These are phyloP conservation scores for Pogonocherus hispidulus DNA, from an alignment of 2,888 invertebrate species.

Conservation along the genomic window DNA sequence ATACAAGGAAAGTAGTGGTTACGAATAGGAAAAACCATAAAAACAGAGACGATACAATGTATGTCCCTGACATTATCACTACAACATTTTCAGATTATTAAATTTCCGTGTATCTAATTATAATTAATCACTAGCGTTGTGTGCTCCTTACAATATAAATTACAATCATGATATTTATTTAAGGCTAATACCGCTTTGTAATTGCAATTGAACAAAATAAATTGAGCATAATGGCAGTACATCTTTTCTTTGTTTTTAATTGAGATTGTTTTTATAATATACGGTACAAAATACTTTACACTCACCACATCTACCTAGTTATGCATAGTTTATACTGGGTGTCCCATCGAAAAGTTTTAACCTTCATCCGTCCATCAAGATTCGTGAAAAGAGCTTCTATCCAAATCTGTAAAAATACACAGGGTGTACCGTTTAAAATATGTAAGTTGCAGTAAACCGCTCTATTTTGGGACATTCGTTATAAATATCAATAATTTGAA, in stretches of 20 bases:
- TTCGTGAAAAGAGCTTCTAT: too few relatives aligned
- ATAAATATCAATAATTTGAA: too few relatives aligned
- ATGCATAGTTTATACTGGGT: too few relatives aligned
- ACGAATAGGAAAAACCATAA: slow-evolving; percentile 4
- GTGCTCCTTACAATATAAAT: slow-evolving; percentile 7
- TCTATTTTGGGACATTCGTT: too few relatives aligned
- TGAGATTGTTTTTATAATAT: not conserved
- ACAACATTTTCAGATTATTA: slow-evolving; percentile 16
- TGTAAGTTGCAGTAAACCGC: too few relatives aligned
- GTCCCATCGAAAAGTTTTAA: too few relatives aligned
- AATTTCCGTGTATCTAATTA: slow-evolving; percentile 27
- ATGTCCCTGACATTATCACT: slow-evolving; percentile 28
- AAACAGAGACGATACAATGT: slow-evolving; percentile 21
- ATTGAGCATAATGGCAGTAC: not conserved
- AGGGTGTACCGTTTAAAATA: too few relatives aligned
- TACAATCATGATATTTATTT: slow-evolving; percentile 2
- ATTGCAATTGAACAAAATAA: slow-evolving; percentile 16
- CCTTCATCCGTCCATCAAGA: too few relatives aligned
- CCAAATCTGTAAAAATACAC: too few relatives aligned
- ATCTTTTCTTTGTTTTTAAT: not conserved
- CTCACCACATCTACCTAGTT: not conserved
- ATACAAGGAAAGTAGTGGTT: not conserved
- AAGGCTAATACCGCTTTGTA: not conserved
- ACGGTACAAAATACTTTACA: not conserved
- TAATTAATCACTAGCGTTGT: slow-evolving; percentile 15